These are phyloP conservation scores for Microctonus brassicae DNA, from an alignment of 2,888 invertebrate genomes.

Conservation along the genomic window DNA sequence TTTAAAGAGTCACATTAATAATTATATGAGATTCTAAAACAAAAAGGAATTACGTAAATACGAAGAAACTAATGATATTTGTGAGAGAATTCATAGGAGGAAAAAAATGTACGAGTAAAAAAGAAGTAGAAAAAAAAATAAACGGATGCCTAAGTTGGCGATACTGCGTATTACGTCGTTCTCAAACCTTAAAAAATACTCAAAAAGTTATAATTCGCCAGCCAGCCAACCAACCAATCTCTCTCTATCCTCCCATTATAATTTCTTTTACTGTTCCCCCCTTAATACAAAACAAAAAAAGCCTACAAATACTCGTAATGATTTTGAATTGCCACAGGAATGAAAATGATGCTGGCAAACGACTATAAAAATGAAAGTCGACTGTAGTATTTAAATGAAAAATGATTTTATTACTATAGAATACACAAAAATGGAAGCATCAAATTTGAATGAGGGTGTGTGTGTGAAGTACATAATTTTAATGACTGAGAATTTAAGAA, in stretches of 20 bases:
- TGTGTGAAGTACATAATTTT: background rate
- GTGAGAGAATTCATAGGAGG: conserved; percentile 38
- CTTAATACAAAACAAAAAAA: background rate
- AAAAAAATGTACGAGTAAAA: background rate
- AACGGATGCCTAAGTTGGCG: conserved; percentile 42
- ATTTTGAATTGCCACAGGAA: too few relatives aligned
- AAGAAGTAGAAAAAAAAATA: conserved; percentile 40
- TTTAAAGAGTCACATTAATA: conserved; percentile 65
- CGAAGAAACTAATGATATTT: conserved; percentile 43
- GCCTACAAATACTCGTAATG: background rate
- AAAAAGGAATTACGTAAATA: conserved; percentile 40
- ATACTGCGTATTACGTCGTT: conserved; percentile 49
- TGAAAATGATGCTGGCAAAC: background rate
- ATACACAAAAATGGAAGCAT: background rate
- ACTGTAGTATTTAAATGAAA: too few relatives aligned
- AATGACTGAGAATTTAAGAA: conserved; percentile 22
- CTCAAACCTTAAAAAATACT: conserved; percentile 54
- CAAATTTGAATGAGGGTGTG: background rate
- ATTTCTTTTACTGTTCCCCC: background rate
- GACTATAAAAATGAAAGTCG: background rate
- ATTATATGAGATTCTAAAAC: conserved; percentile 62
- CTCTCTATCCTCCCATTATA: background rate
- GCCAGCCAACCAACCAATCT: conserved; percentile 37
- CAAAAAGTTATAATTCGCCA: conserved; percentile 53
- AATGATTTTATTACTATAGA: background rate